These are phyloP conservation scores for Eulemur rufifrons DNA, from an alignment of 2,113 vertebrate genomes.

Conservation along the genomic window DNA sequence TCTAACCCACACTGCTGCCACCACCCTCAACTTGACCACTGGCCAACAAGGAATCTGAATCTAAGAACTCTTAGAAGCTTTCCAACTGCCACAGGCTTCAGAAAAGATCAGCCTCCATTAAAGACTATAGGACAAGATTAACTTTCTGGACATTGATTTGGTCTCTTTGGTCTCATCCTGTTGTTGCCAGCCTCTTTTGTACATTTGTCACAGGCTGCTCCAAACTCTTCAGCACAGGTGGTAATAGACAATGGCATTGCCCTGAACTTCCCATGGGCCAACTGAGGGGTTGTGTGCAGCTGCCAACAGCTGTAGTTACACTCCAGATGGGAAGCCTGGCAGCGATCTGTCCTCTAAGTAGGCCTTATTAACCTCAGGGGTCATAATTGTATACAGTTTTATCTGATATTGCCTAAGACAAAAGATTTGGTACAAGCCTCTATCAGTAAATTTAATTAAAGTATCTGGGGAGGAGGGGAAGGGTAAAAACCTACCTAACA, in stretches of 20 bases:
- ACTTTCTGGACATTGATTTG: neutral
- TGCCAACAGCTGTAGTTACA: neutral
- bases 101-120: neutral
- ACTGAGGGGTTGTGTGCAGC: neutral
- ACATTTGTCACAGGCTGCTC: neutral
- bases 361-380: neutral
- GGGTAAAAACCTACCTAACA: too few relatives aligned
- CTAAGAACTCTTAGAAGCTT: neutral
- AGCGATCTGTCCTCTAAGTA: neutral
- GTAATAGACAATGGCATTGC: neutral
- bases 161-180: neutral
- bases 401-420: neutral
- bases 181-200: neutral
- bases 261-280: neutral
- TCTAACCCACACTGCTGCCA: neutral
- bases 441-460: neutral
- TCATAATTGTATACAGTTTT: neutral
- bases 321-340: neutral
- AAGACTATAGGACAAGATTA: neutral
- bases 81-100: neutral
- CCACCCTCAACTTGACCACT: neutral
- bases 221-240: neutral
- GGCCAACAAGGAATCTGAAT: neutral
- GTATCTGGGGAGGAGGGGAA: too few relatives aligned
- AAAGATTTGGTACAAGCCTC: neutral